Evolutionary conservation across 2,888 invertebrate genomes (phyloP).

Genomic region (Zygothrica quintamaculata): DNA sequence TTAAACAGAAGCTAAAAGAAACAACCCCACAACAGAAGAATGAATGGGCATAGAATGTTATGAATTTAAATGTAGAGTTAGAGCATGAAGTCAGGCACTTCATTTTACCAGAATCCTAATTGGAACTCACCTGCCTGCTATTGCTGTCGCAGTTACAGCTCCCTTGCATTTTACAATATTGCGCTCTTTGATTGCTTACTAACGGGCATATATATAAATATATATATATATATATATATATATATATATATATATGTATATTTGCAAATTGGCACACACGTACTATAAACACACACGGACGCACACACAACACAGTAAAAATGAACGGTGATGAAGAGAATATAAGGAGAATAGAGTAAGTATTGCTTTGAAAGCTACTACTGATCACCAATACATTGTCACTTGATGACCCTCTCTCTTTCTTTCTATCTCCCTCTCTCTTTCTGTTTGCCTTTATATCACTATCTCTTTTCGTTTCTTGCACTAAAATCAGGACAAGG

Average conservation of each 20-base stretch:
- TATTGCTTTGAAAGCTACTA: constrained; percentile 18
- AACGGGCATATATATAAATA: constrained; percentile 2
- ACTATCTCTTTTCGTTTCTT: constrained; percentile 9
- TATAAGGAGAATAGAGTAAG: constrained; percentile 12
- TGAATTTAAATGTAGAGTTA: neutral
- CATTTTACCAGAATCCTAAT: constrained; percentile 39
- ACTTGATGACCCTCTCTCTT: constrained; percentile 21
- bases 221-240: constrained; percentile 21
- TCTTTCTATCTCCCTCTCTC: constrained; percentile 4
- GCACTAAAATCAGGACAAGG: constrained; percentile 70
- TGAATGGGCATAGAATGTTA: constrained; percentile 17
- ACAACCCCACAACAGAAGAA: constrained; percentile 38
- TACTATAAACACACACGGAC: constrained; percentile 3
- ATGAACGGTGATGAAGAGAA: neutral
- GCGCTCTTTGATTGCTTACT: constrained; percentile 28
- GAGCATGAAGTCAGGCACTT: constrained; percentile 27
- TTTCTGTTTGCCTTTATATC: too few relatives aligned
- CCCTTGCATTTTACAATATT: constrained; percentile 45
- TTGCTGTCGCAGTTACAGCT: constrained; percentile 43
- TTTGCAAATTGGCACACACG: constrained; percentile 40
- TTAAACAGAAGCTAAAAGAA: constrained; percentile 36
- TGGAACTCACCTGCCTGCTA: constrained; percentile 61
- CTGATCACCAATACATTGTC: constrained; percentile 47
- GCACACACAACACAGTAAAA: neutral
- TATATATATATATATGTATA: constrained; percentile 20